Base-by-base conservation (phyloP, 2,113 vertebrate species). In the Hepsetus odoe region DNA sequence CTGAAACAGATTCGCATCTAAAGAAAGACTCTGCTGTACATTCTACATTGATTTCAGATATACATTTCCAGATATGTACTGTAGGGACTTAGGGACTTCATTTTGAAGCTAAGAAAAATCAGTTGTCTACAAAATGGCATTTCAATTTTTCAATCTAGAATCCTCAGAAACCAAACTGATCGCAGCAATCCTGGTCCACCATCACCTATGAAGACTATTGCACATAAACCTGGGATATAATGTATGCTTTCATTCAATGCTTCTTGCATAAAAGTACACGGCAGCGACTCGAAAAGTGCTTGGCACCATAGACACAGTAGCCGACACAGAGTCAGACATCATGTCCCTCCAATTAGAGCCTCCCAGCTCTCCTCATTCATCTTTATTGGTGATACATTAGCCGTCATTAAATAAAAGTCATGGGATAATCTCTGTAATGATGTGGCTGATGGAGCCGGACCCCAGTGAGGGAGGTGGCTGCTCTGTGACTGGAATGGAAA, bases 311-410 rank as follows among this genome's bases (percentile, higher is more conserved):
- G 82, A 89, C 82, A 82, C 82, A 84, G 40, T 81, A 83, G 85
- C 85, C 88, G 88, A 86, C 86, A 87, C 86, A 87, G 86, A 88
- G 91, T 90, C 92, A 94, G 91, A 93, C 91, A 93, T 91, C 92
- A 93, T 93, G 93, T 93, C 90, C 91, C 90, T 83, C 88, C 91
- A 92, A 93, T 94, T 94, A 94, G 90, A 90, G 86, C 84, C 90
- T 90, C 87, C 86, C 86, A 90, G 90, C 91, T 90, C 89, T 85
- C 87, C 92, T 92, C 92, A 93, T 94, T 90, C 91, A 92, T 94
- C 93, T 94, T 93, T 92, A 94, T 92, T 91, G 93, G 89, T 90
- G 90, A 91, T 91, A 91, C 91, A 93, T 94, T 94, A 94, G 88
- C 90, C 89, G 80, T 87, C 88, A 92, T 94, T 92, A 92, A 88